These are phyloP conservation scores for Syngnathus typhle DNA, from an alignment of 2,113 vertebrate species.

Conservation along the genomic window DNA sequence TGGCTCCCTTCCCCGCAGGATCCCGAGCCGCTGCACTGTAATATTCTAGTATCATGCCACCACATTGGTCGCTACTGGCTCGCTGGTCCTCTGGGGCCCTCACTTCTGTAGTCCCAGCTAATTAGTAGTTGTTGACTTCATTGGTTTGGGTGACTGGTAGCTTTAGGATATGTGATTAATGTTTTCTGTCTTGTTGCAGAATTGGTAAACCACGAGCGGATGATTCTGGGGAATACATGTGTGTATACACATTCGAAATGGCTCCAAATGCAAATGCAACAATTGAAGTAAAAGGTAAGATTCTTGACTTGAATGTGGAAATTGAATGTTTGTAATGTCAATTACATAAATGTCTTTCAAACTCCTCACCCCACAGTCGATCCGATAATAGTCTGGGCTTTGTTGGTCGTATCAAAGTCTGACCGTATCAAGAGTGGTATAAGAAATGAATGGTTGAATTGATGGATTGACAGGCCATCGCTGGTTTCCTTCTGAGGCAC, in stretches of 20 bases:
- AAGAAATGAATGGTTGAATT: neutral
- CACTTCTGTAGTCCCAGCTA: slow-evolving; percentile 26
- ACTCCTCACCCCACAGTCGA: neutral
- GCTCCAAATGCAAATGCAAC: slow-evolving; percentile 90
- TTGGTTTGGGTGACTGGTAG: slow-evolving; percentile 16
- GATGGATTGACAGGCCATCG: slow-evolving; percentile 1
- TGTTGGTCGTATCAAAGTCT: no score
- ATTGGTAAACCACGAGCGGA: slow-evolving; percentile 86
- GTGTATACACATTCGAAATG: slow-evolving; percentile 84
- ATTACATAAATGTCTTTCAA: no score
- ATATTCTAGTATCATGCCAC: slow-evolving; percentile 36
- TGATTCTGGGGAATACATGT: slow-evolving; percentile 93
- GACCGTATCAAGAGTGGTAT: neutral
- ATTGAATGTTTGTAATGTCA: neutral
- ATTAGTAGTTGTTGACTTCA: slow-evolving; percentile 31
- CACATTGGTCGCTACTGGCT: slow-evolving; percentile 24
- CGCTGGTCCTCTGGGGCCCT: slow-evolving; percentile 14
- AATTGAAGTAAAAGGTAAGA: slow-evolving; percentile 95
- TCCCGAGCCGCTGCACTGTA: slow-evolving; percentile 30
- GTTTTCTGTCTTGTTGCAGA: slow-evolving; percentile 70
- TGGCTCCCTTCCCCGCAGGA: slow-evolving; percentile 42
- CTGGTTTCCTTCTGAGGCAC: slow-evolving; percentile 13
- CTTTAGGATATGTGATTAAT: slow-evolving; percentile 8
- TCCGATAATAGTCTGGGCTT: neutral
- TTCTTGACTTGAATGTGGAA: neutral